Evolutionary conservation across 2,113 vertebrate genomes (phyloP).

Genomic region (Ophiodon elongatus): DNA sequence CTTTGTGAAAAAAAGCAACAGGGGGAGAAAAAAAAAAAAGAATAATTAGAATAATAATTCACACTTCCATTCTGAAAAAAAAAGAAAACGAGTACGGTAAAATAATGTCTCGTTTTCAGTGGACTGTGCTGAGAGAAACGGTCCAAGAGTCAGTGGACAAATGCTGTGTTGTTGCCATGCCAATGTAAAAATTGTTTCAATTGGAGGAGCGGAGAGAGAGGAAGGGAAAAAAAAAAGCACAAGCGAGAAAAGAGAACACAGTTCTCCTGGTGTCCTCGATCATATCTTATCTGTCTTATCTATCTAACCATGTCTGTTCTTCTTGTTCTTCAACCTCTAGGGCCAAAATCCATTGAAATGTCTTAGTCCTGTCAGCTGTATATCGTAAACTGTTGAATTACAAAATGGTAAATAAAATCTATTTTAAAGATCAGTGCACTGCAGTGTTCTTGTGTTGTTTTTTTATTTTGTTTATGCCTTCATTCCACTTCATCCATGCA

Average conservation of each 20-base stretch:
- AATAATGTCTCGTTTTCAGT: conserved; percentile 47
- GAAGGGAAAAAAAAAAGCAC: conserved; percentile 68
- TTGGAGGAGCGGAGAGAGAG: conserved; percentile 47
- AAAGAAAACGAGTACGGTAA: conserved; percentile 18
- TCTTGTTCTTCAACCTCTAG: conserved; percentile 82
- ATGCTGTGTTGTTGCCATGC: conserved; percentile 61
- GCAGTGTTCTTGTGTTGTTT: background rate
- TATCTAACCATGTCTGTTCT: conserved; percentile 83
- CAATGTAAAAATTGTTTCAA: conserved; percentile 64
- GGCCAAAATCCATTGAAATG: conserved; percentile 86
- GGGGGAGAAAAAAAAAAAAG: background rate
- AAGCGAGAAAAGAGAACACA: conserved; percentile 73
- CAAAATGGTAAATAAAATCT: conserved; percentile 88
- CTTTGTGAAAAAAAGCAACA: conserved; percentile 64
- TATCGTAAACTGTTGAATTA: conserved; percentile 88
- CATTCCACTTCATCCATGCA: background rate
- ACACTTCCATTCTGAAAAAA: conserved; percentile 29
- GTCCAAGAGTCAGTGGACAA: conserved; percentile 24
- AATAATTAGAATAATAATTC: conserved; percentile 31
- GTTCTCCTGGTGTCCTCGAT: conserved; percentile 76
- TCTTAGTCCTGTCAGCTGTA: conserved; percentile 86
- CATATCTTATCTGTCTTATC: conserved; percentile 76
- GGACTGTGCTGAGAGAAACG: conserved; percentile 46
- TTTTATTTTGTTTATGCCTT: background rate
- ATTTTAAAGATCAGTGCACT: conserved; percentile 85